phyloP scores from a whole-genome alignment of 1,140 invertebrate species.

The Tachypleus tridentatus region DNA sequence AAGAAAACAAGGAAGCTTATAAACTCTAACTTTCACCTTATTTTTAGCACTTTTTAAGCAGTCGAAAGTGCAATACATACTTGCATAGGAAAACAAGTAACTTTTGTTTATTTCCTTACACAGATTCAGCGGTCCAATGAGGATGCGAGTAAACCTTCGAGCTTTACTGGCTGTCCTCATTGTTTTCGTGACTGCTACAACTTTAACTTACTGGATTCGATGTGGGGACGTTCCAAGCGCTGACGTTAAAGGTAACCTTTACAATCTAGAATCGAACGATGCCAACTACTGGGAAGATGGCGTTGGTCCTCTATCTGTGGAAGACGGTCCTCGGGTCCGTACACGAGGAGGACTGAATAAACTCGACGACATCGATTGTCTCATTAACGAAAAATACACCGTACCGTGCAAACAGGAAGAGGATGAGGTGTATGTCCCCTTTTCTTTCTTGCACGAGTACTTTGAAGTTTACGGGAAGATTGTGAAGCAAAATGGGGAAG shows the following conservation, averaged over 20 bases:
- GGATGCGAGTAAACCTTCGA: conserved; percentile 45
- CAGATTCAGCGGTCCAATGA: conserved; percentile 8
- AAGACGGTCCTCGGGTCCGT: conserved; percentile 3
- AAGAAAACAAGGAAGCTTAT: too few relatives aligned
- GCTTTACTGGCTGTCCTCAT: conserved; percentile 38
- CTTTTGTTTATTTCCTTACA: too few relatives aligned
- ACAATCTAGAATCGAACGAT: conserved; percentile 1
- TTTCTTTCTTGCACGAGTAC: conserved; percentile 83
- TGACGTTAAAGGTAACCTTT: neutral
- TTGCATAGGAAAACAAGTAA: too few relatives aligned
- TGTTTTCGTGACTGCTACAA: conserved; percentile 37
- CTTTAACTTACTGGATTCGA: conserved; percentile 41
- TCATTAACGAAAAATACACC: conserved; percentile 77
- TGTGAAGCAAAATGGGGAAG: conserved; percentile 28
- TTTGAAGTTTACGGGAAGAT: conserved; percentile 79
- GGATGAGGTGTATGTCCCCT: conserved; percentile 79
- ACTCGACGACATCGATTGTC: conserved; percentile 68
- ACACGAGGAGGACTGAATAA: conserved; percentile 6
- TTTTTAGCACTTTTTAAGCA: too few relatives aligned
- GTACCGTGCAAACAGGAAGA: conserved; percentile 68
- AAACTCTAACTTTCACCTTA: too few relatives aligned
- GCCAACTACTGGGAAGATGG: conserved; percentile 2
- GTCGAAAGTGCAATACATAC: too few relatives aligned
- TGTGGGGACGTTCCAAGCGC: conserved; percentile 34
- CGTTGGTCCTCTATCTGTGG: neutral